Evolutionary conservation across 2,113 vertebrate genomes (phyloP), one percentile per base, ranked within the genome.

Genomic region (Erinaceus europaeus): DNA sequence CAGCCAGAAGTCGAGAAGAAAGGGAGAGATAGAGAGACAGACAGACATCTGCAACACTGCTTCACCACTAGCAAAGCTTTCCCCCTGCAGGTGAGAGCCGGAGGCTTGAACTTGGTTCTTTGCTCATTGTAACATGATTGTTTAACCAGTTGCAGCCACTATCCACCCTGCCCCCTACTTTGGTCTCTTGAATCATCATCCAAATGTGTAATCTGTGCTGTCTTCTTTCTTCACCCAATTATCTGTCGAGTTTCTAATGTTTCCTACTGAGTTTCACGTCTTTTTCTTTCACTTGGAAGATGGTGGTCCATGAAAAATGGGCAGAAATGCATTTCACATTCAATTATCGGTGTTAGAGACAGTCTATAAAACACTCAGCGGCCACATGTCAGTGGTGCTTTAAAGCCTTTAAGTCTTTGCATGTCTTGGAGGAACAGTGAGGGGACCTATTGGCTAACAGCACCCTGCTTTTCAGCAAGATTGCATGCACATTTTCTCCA

Each of bases 401-500:
- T 53, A 32, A 77, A 76, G 44, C 21, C 20, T 92, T 85, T 72
- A 76, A 65, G 83, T 44, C 20, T 71, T 92, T 65, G 42, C 50
- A 53, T 84, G 88, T 42, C 86, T 59, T 80, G 71, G 74, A 77
- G 84, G 86, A 90, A 20, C 38, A 81, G 59, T 17, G 52, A 79
- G 20, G 29, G 46, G n/a, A 4, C 34, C 81, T 90, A 64, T 55
- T 77, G 48, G 57, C 62, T 67, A 55, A 72, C 62, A 80, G 65
- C 74, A 64, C 40, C 61, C 53, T 81, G 61, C 53, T 72, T 92
- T 92, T 84, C 71, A 89, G 89, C 61, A 90, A 76, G 74, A 81
- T 89, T 65, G 48, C 78, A 59, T 65, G 36, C 42, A 38, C 14
- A 9, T 48, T 81, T 27, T 89, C 46, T 57, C 20, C 62, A 18